Evolutionary conservation across 2,797 vertebrate genomes (phyloP), one percentile per base, ranked within the genome.

Genomic region (Hydrocynus forskahlii): DNA sequence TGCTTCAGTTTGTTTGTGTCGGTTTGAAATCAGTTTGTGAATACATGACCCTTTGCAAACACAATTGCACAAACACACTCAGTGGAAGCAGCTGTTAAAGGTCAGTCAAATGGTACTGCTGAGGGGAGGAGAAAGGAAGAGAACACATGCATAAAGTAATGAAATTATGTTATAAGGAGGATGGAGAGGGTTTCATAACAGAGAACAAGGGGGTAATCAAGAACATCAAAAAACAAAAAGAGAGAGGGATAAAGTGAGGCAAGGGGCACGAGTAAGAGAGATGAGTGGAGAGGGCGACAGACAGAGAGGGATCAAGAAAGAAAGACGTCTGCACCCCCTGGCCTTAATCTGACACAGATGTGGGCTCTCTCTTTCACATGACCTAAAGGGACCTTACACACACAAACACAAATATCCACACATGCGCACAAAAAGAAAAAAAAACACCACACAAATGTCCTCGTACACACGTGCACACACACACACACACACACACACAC

Each of bases 261-360:
- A 7, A 5, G 5, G 12, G 10, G 52, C 10, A 13, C 7, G 17
- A 64, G 29, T 9, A 25, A 40, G 70, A 50, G 23, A 50, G 54
- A 35, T 12, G 13, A 21, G 23, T 5, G 16, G 8, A 72, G 59
- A 64, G 45, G 59, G 23, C 23, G 3, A 9, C 13, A 73, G 21
- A 55, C 17, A 38, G 57, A 38, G n/a, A 21, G 21, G 29, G 43
- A 79, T 29, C 60, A 63, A 60, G 14, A 21, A 43, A 63, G 43
- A 57, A 45, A 50, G 10, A 57, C 12, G 63, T 66, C 68, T 69
- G 48, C 57, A 75, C 70, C 84, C 73, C 60, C 57, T 43, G 35
- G 85, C 81, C 76, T 79, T 93, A 92, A 94, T 93, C 85, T 90
- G 88, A 91, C 87, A 88, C 93, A 95, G 92, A 94, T 94, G 93